Evolutionary conservation across 2,113 vertebrate species (phyloP).

Genomic region (Scatophagus argus): DNA sequence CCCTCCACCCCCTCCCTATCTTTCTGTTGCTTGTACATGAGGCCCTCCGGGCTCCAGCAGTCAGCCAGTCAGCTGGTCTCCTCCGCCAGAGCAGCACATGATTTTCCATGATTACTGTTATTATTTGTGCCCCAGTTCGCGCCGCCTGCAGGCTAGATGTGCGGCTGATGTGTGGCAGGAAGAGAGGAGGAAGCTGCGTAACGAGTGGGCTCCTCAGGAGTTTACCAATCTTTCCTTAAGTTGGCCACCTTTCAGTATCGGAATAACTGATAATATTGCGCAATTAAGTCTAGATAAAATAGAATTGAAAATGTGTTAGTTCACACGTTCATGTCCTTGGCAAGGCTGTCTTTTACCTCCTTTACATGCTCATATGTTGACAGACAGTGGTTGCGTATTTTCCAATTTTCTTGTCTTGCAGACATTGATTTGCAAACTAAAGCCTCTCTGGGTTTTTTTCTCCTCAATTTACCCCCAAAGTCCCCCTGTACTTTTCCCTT

Average conservation of each 20-base stretch:
- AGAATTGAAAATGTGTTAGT: not conserved
- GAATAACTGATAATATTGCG: not conserved
- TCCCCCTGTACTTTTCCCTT: conserved; percentile 25
- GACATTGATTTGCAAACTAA: conserved; percentile 38
- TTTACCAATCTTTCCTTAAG: conserved; percentile 3
- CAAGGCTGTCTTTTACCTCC: not conserved
- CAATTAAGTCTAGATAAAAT: not conserved
- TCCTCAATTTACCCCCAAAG: conserved; percentile 51
- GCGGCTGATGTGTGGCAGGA: conserved; percentile 38
- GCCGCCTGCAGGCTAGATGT: conserved; percentile 70
- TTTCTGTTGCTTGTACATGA: conserved; percentile 55
- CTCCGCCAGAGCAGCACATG: conserved; percentile 79
- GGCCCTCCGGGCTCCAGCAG: conserved; percentile 69
- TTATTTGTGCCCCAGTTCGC: conserved; percentile 82
- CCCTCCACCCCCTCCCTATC: not conserved
- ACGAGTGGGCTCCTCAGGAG: not conserved
- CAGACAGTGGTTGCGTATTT: not conserved
- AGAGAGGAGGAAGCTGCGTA: conserved; percentile 14
- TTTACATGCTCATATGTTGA: not conserved
- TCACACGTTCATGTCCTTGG: not conserved
- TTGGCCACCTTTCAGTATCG: not conserved
- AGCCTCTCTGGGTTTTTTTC: conserved; percentile 27
- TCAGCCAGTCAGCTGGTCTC: conserved; percentile 82
- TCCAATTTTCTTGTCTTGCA: conserved; percentile 28
- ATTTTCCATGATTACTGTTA: conserved; percentile 81